Evolutionary conservation across 2,113 vertebrate species (phyloP).

Genomic region (Leucoraja erinaceus): DNA sequence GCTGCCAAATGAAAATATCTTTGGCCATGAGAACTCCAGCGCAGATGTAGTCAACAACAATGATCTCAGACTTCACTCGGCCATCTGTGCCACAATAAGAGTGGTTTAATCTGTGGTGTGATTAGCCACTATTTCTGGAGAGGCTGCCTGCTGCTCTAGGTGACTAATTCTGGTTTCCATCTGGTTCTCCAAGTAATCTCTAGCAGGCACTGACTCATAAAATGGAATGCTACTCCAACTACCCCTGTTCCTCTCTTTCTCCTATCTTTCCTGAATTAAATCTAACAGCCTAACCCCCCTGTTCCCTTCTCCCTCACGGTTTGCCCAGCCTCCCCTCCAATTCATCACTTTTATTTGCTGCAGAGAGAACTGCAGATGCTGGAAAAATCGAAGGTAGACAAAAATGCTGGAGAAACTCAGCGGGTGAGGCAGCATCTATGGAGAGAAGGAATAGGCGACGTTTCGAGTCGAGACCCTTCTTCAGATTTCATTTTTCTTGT

Average conservation of each 20-base stretch:
- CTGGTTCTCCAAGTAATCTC: not conserved
- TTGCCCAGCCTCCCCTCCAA: too few species aligned
- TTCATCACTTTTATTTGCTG: too few species aligned
- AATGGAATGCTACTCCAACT: not conserved
- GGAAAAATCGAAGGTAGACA: too few species aligned
- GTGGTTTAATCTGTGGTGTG: not conserved
- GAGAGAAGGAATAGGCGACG: too few species aligned
- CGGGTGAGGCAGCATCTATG: too few species aligned
- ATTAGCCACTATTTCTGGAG: not conserved
- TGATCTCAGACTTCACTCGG: slow-evolving; percentile 1
- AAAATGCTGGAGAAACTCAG: too few species aligned
- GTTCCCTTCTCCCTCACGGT: too few species aligned
- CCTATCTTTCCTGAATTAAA: too few species aligned
- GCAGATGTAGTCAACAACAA: not conserved
- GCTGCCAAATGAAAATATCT: slow-evolving; percentile 13
- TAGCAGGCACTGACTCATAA: not conserved
- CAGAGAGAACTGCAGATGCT: too few species aligned
- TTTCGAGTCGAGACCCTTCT: too few species aligned
- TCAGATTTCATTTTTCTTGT: too few species aligned
- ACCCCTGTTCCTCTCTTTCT: not conserved
- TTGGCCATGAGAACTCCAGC: not conserved
- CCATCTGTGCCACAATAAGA: slow-evolving; percentile 16
- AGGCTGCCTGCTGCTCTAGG: not conserved
- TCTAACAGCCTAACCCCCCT: too few species aligned
- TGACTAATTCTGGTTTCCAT: not conserved